A percentile compares a stretch with the other conserved stretches of the same genome.
These are phyloP conservation scores for Discoglossus pictus DNA, from an alignment of 2,797 vertebrate species.

Conservation along the genomic window DNA sequence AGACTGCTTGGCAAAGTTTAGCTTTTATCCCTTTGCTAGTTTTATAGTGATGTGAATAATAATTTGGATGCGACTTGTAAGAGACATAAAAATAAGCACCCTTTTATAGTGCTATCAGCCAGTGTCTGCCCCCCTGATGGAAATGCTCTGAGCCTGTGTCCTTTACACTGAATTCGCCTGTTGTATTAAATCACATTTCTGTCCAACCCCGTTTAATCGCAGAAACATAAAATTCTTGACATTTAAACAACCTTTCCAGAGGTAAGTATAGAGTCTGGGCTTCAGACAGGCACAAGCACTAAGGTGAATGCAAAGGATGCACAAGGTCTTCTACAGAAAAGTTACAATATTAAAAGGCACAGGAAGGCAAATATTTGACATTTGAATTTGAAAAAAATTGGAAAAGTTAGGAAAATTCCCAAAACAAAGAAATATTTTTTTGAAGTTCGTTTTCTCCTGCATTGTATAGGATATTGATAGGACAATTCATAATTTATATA, in stretches of 20 bases:
- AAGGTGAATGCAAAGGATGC: too few species aligned
- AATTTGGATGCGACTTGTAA: conserved; percentile 13
- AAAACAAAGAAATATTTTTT: too few species aligned
- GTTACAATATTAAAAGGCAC: too few species aligned
- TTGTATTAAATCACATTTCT: conserved; percentile 9
- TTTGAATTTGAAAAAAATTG: too few species aligned
- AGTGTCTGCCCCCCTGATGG: not conserved
- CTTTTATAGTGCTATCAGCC: conserved; percentile 23
- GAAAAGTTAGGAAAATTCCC: too few species aligned
- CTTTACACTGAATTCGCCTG: not conserved
- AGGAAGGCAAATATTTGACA: too few species aligned
- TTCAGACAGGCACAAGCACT: too few species aligned
- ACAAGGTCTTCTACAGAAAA: too few species aligned
- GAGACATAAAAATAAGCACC: conserved; percentile 12
- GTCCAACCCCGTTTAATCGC: conserved; percentile 23
- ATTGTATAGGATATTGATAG: too few species aligned
- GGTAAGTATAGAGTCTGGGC: too few species aligned
- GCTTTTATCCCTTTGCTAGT: conserved; percentile 47
- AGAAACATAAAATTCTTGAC: conserved; percentile 20
- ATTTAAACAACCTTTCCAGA: conserved; percentile 2
- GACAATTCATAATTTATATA: too few species aligned
- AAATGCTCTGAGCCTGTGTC: not conserved
- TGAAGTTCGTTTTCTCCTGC: too few species aligned
- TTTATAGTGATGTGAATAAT: conserved; percentile 36
- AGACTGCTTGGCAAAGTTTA: conserved; percentile 24